Evolutionary conservation across 2,797 vertebrate species (phyloP), one percentile per base, ranked within the genome.

Genomic region (Heterohyrax brucei): DNA sequence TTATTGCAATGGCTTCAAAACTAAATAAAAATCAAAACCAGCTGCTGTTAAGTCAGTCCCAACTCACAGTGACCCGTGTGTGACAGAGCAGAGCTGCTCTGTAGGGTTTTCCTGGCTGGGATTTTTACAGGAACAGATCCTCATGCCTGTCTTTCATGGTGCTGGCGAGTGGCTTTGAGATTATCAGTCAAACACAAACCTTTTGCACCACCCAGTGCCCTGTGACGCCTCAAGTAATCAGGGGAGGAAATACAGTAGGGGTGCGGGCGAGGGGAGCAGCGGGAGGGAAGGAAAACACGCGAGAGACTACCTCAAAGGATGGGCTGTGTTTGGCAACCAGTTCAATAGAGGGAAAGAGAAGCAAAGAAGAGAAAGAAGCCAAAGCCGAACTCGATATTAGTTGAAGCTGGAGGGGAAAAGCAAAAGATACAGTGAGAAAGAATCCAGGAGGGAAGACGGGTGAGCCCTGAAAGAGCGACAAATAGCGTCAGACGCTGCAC

Each of bases 261-360:
- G 56, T 39, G 39, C 39, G 39, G 39, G 39, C 39, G 39, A 53
- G 10, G 5, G 14, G 13, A n/a, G 7, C 21, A 5, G 39, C 30
- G 14, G 87, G 8, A 44, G 75, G 88, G 64, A 88, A 64, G 24
- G 77, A 73, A 89, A 8, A 62, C 2, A 10, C 5, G 61, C 73
- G 89, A 94, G 76, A 87, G 53, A 80, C 30, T 16, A 12, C 92
- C 87, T 86, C 89, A 87, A 68, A 96, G 24, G 77, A 64, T 2
- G 7, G 82, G 21, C 1, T 3, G 46, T 44, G 84, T 89, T 77
- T 95, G 96, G 59, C 46, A 94, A 91, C 8, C 2, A 39, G 59
- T 14, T 73, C 61, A 78, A 28, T 26, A 21, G 2, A 16, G 46
- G 8, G 22, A 13, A 64, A 50, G 44, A n/a, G 44, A 3, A 92